Percentiles rank a stretch among this genome's conserved stretches.
Conservation (phyloP, 2,888 invertebrate genomes). For the Drosophila subquinaria region DNA sequence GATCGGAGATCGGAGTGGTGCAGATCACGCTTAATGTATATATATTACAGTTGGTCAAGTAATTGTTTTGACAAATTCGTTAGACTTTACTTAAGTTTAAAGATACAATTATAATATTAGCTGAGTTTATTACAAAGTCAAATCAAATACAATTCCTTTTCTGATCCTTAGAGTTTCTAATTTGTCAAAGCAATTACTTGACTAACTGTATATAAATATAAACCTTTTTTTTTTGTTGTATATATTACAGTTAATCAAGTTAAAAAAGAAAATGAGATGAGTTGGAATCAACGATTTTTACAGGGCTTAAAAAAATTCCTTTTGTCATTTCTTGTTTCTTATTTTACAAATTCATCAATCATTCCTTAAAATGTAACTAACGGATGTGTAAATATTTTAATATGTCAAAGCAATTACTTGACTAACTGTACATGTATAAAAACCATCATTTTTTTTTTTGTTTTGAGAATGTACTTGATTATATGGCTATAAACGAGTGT, state of each 20-base stretch:
- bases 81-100: background rate
- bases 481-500: slow-evolving; percentile 20
- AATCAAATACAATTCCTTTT: background rate
- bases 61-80: background rate
- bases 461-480: slow-evolving; percentile 25
- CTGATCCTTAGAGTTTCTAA: no score
- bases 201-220: no score
- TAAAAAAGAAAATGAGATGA: no score
- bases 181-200: no score
- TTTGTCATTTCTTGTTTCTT: no score
- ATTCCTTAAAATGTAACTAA: background rate
- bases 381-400: background rate
- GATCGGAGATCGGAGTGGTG: slow-evolving; percentile 12
- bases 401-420: background rate
- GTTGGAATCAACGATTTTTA: no score
- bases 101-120: no score
- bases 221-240: no score
- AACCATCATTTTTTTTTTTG: slow-evolving; percentile 32
- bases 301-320: no score
- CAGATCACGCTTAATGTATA: slow-evolving; percentile 46
- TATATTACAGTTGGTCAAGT: slow-evolving; percentile 1
- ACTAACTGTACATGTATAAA: slow-evolving; percentile 1
- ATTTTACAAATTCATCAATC: no score
- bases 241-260: no score
- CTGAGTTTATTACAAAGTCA: no score